Evolutionary conservation across 2,113 vertebrate species (phyloP).

Genomic region (Siphamia tubifer): DNA sequence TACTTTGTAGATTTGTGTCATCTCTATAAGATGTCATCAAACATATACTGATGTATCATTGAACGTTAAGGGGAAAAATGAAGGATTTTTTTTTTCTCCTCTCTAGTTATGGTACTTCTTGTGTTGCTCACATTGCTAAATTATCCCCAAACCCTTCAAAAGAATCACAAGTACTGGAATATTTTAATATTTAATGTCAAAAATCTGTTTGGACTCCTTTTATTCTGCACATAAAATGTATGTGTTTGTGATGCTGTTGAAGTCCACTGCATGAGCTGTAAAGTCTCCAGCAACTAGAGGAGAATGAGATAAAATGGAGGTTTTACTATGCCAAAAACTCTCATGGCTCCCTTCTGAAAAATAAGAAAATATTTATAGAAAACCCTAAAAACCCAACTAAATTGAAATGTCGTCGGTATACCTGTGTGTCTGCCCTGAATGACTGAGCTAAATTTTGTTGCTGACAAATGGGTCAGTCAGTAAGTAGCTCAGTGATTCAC

Average conservation of each 20-base stretch:
- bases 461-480: slow-evolving; percentile 15
- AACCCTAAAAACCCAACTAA: background rate
- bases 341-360: background rate
- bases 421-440: slow-evolving; percentile 13
- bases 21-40: no score
- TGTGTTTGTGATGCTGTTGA: background rate
- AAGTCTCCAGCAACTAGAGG: background rate
- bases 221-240: background rate
- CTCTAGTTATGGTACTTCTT: no score
- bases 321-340: background rate
- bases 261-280: background rate
- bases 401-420: background rate
- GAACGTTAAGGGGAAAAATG: no score
- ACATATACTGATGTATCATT: no score
- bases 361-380: background rate
- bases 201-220: background rate
- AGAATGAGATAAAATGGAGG: background rate
- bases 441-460: background rate
- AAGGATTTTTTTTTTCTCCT: no score
- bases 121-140: background rate
- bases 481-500: slow-evolving; percentile 45
- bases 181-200: background rate
- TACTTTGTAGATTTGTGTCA: no score
- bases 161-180: background rate
- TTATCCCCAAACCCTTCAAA: background rate